Evolutionary conservation across 2,113 vertebrate genomes (phyloP), one percentile per base, ranked within the genome.

Genomic region (Lophochroa leadbeateri): DNA sequence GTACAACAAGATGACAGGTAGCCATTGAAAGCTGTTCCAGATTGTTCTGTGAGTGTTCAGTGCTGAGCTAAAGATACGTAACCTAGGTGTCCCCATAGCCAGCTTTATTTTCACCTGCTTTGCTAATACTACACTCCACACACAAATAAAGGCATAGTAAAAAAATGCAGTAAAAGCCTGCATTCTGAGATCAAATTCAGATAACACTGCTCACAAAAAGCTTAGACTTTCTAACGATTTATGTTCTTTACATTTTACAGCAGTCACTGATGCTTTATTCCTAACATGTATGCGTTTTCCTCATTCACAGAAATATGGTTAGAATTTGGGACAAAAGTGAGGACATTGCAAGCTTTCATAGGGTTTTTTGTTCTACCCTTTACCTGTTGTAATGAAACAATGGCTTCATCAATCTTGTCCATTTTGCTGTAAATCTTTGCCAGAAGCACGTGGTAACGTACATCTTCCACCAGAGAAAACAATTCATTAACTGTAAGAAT

Each of bases 341-440:
- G 21, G 29, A 60, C 19, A 27, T 1, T 20, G 21, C 9, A 65
- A 67, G 28, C 12, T 78, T 70, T 78, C 43, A 19, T 3, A 17
- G 3, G 1, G 3, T 28, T 67, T 81, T 33, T 84, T 14, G 17
- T 67, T 86, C 58, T 28, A 13, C 29, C 8, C 7, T 97, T 97
- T 97, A 99, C 99, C 97, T 98, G 98, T 27, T 99, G 98, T 55
- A 99, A 96, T 10, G 99, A 98, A 89, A 98, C 81, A 72, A 99
- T 67, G 50, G 99, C 98, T 76, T 99, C 98, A 14, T 98, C 98
- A 65, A 94, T 98, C 96, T 98, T 99, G 71, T 98, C 98, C 93
- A 99, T 98, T 98, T 99, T 99, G 96, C 97, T 99, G 93, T 99
- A 99, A 90, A 99, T 96, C 97, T 99, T 99, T 91, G 99, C 99